Evolutionary conservation across 2,113 vertebrate genomes (phyloP).

Genomic region (Galbula dea): DNA sequence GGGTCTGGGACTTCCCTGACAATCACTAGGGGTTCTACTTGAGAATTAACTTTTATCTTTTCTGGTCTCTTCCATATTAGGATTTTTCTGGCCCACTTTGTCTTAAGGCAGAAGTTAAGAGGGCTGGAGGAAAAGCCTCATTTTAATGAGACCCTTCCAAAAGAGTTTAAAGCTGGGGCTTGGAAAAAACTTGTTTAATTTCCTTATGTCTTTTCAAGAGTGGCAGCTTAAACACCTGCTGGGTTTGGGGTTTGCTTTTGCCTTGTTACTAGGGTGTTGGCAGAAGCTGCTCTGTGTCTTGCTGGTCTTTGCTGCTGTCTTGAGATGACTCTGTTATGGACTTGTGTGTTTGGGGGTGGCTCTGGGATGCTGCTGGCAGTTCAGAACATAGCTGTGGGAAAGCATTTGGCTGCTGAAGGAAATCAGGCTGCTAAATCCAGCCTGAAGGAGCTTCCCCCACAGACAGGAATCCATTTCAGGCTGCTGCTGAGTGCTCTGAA

Average conservation of each 20-base stretch:
- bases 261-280: conserved; percentile 7
- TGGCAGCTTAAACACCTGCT: not conserved
- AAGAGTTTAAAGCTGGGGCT: not conserved
- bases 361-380: not conserved
- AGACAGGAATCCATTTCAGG: not conserved
- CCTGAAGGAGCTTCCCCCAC: not conserved
- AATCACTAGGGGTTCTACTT: conserved; percentile 6
- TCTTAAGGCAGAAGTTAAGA: not conserved
- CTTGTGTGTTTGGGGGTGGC: not conserved
- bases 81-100: not conserved
- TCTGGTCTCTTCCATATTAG: not conserved
- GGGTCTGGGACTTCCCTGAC: conserved; percentile 23
- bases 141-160: not conserved
- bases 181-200: not conserved
- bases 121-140: not conserved
- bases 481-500: not conserved
- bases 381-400: accelerated
- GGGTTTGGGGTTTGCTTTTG: not conserved
- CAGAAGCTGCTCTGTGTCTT: conserved; percentile 32
- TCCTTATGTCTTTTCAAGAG: not conserved
- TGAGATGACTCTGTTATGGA: not conserved
- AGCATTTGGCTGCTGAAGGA: not conserved
- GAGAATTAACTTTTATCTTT: not conserved
- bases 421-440: not conserved
- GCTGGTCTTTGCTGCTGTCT: conserved; percentile 52